Evolutionary conservation across 2,888 invertebrate genomes (phyloP), one percentile per base, ranked within the genome.

Genomic region (Scaptomyza caliginosa): DNA sequence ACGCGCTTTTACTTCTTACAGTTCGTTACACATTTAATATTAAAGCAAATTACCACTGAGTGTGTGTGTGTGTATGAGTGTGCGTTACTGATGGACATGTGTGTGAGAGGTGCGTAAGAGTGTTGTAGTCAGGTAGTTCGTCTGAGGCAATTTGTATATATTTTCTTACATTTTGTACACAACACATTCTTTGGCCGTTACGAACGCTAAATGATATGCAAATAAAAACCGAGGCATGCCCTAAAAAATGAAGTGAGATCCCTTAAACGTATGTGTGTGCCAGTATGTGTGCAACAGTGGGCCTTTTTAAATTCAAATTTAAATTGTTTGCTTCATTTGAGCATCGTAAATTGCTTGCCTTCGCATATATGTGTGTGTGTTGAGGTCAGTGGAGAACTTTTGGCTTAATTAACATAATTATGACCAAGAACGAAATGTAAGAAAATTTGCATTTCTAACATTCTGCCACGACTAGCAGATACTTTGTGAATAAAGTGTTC

Each of bases 1-100:
- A 75, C 83, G 78, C 76, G 79, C 70, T 87, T 86, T 85, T 85
- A 86, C 78, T 85, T 82, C 83, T 72, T 86, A 73, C 87, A 72
- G 81, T 87, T 82, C 87, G 82, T 82, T 82, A 85, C 79, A 85
- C 83, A 82, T 82, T 87, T 82, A 82, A 82, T 86, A 82, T 82
- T 86, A 85, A 82, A 78, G 87, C 82, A 82, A 86, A 82, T 82
- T 85, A 82, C 81, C 67, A 59, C 79, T 60, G 67, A 24, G 34
- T 17, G 26, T 68, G 63, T 30, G 21, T 39, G 24, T 56, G 49
- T 38, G 28, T 8, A 30, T 38, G 13, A 36, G 48, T n/a, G 57
- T 8, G 48, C 43, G 19, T 30, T 32, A 13, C 3, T 34, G 16
- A 34, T 39, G 39, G 21, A 39, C 21, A 39, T 7, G 24, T 11